Percentiles rank a stretch among this genome's conserved stretches.
phyloP scores from a whole-genome alignment of 2,113 vertebrate species.

The Rhizomys pruinosus region DNA sequence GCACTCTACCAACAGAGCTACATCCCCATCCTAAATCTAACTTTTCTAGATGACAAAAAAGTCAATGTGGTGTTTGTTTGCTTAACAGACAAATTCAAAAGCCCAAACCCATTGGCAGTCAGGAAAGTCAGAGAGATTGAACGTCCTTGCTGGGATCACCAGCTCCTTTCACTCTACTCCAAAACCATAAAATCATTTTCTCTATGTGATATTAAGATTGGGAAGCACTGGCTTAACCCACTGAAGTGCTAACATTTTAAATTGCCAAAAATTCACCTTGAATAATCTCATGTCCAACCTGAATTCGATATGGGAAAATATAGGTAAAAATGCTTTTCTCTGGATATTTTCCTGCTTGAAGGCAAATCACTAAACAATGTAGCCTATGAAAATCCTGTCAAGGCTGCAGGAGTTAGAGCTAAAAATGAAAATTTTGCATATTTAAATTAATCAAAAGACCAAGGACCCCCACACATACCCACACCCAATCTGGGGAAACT shows the following conservation, averaged over 20 bases:
- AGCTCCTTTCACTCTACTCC: neutral
- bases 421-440: constrained; percentile 20
- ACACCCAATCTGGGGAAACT: neutral
- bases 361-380: constrained; percentile 32
- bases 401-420: constrained; percentile 29
- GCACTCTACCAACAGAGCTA: neutral
- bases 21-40: neutral
- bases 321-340: no score
- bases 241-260: constrained; percentile 36
- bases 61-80: neutral
- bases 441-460: constrained; percentile 47
- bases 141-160: neutral
- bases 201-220: neutral
- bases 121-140: neutral
- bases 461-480: no score
- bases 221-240: constrained; percentile 13
- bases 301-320: constrained; percentile 55
- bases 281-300: constrained; percentile 50
- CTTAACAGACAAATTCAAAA: constrained; percentile 23
- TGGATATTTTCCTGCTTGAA: constrained; percentile 55
- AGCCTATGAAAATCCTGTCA: neutral
- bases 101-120: neutral
- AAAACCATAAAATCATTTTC: constrained; percentile 35
- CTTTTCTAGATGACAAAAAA: constrained; percentile 35
- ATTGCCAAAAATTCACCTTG: constrained; percentile 1